These are phyloP conservation scores for Chauna torquata DNA, from an alignment of 2,113 vertebrate species.

Conservation along the genomic window DNA sequence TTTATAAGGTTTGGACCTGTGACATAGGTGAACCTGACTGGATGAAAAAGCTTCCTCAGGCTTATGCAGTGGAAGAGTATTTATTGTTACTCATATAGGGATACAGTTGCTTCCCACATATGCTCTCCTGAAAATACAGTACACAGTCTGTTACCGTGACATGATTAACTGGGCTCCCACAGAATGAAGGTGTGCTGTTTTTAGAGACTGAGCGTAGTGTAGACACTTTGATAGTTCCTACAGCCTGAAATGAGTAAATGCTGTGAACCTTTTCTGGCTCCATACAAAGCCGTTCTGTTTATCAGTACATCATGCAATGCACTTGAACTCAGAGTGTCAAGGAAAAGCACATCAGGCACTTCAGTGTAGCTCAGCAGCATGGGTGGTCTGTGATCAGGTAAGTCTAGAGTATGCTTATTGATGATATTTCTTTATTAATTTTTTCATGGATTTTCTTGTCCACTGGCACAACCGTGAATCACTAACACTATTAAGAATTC, in stretches of 20 bases:
- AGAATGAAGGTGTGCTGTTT: neutral
- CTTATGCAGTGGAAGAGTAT: neutral
- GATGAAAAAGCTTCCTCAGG: neutral
- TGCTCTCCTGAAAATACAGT: neutral
- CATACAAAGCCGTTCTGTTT: neutral
- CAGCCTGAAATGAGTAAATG: neutral
- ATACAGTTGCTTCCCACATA: neutral
- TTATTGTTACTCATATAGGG: neutral
- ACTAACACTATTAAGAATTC: conserved; percentile 5
- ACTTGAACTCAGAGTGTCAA: neutral
- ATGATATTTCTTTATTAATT: neutral
- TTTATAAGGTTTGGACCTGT: neutral
- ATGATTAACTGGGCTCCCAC: neutral
- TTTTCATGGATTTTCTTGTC: neutral
- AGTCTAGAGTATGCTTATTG: neutral
- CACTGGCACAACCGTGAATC: conserved; percentile 22
- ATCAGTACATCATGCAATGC: neutral
- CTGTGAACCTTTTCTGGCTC: neutral
- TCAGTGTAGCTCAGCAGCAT: neutral
- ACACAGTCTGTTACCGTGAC: neutral
- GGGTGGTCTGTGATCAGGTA: neutral
- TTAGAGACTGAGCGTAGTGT: neutral
- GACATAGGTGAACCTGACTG: neutral
- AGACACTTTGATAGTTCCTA: neutral
- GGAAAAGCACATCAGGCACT: neutral